Conservation (phyloP, 2,888 invertebrate genomes). For the Drosophila mulleri region DNA sequence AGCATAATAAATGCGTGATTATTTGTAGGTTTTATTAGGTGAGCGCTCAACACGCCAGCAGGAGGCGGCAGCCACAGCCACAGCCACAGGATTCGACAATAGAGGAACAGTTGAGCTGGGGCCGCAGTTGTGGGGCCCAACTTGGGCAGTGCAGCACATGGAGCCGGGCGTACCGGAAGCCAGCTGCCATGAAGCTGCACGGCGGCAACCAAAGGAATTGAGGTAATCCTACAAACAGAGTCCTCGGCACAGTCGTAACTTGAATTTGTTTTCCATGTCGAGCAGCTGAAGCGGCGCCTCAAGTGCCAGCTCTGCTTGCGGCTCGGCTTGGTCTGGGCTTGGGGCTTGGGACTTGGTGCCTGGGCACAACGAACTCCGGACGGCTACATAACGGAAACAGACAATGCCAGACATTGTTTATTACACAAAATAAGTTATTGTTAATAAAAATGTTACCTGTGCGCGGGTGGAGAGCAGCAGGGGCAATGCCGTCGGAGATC, state of each 20-base stretch:
- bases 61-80: slow-evolving; percentile 44
- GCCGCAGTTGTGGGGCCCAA: not conserved
- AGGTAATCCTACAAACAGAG: slow-evolving; percentile 69
- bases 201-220: slow-evolving; percentile 56
- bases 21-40: slow-evolving; percentile 75
- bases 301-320: slow-evolving; percentile 48
- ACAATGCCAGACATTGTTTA: slow-evolving; percentile 61
- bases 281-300: slow-evolving; percentile 53
- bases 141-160: slow-evolving; percentile 27
- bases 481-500: slow-evolving; percentile 1
- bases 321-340: not conserved
- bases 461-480: not conserved
- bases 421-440: slow-evolving; percentile 67
- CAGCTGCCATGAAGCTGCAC: slow-evolving; percentile 25
- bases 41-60: slow-evolving; percentile 56
- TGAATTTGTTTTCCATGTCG: slow-evolving; percentile 61
- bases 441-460: slow-evolving; percentile 64
- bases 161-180: slow-evolving; percentile 42
- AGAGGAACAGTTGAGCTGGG: not conserved
- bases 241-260: slow-evolving; percentile 55
- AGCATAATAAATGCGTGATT: slow-evolving; percentile 79
- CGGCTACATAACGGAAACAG: slow-evolving; percentile 29
- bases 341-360: slow-evolving; percentile 2
- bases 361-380: slow-evolving; percentile 12
- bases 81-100: slow-evolving; percentile 27